Percentiles rank a stretch among this genome's conserved stretches.
Conservation (phyloP, 2,888 invertebrate genomes). For the Limnephilus auricula region DNA sequence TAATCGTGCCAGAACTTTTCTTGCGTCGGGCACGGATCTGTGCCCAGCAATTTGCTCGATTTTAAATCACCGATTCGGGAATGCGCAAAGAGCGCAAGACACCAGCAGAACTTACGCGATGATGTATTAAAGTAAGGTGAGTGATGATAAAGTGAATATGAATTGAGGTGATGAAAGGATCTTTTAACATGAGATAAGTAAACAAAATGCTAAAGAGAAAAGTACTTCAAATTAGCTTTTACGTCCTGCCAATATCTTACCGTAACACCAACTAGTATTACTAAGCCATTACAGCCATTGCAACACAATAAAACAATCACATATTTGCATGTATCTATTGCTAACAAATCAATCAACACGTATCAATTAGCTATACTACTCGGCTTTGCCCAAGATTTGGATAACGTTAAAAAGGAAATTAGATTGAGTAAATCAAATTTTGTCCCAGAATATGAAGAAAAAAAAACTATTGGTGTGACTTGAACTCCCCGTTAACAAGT, state of each 20-base stretch:
- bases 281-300: background rate
- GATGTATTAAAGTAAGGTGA: background rate
- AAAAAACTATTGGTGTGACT: too few relatives aligned
- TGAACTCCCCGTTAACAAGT: too few relatives aligned
- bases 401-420: background rate
- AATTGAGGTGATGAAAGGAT: background rate
- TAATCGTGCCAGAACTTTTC: constrained; percentile 27
- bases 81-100: background rate
- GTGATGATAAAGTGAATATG: background rate
- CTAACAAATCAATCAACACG: too few relatives aligned
- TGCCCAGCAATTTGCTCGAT: constrained; percentile 33
- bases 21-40: background rate
- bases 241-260: background rate
- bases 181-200: background rate
- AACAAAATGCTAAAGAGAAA: background rate
- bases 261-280: background rate
- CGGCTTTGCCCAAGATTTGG: too few relatives aligned
- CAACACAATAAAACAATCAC: too few relatives aligned
- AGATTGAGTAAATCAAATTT: background rate
- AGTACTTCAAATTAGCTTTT: background rate
- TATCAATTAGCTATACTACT: too few relatives aligned
- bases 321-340: too few relatives aligned
- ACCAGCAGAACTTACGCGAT: background rate
- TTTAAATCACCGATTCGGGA: constrained; percentile 19
- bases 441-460: background rate